Percentiles rank a stretch among this genome's conserved stretches.
Evolutionary conservation across 2,888 invertebrate species (phyloP).

Genomic region (Tachystola acroxantha): DNA sequence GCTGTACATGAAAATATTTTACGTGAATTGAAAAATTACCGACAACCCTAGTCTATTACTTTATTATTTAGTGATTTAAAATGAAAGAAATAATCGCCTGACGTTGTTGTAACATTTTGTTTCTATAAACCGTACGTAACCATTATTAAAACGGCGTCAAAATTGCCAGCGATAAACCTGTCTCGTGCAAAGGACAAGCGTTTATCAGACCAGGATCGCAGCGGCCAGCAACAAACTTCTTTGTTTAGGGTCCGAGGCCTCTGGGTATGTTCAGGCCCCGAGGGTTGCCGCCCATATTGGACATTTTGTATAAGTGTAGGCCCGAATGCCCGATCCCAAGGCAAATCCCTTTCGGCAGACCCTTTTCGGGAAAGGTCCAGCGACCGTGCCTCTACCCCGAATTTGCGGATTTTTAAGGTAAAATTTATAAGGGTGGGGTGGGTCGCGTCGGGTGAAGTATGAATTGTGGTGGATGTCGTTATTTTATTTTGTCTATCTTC

Average conservation of each 20-base stretch:
- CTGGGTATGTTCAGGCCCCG: slow-evolving; percentile 59
- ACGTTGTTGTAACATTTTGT: too few relatives aligned
- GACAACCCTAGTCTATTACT: too few relatives aligned
- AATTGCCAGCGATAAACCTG: slow-evolving; percentile 5
- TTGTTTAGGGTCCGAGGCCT: slow-evolving; percentile 54
- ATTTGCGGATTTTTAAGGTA: slow-evolving; percentile 78
- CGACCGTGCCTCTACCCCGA: slow-evolving; percentile 68
- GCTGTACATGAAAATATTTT: too few relatives aligned
- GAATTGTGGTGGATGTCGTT: slow-evolving; percentile 28
- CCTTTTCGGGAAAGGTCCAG: slow-evolving; percentile 67
- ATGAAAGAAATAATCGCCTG: too few relatives aligned
- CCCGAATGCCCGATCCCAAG: slow-evolving; percentile 64
- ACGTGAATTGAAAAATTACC: too few relatives aligned
- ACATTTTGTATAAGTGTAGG: slow-evolving; percentile 78
- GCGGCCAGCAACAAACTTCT: slow-evolving; percentile 62
- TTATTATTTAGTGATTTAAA: too few relatives aligned
- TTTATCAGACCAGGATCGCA: slow-evolving; percentile 43
- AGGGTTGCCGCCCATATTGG: slow-evolving; percentile 63
- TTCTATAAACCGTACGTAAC: too few relatives aligned
- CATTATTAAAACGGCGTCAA: too few relatives aligned
- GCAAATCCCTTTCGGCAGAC: slow-evolving; percentile 74
- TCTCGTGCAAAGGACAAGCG: slow-evolving; percentile 18
- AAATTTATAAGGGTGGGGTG: slow-evolving; percentile 69
- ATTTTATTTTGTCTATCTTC: slow-evolving; percentile 20
- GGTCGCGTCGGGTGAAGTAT: slow-evolving; percentile 21